Evolutionary conservation across 1,140 invertebrate species (phyloP).

Genomic region (Propsilocerus akamusi): DNA sequence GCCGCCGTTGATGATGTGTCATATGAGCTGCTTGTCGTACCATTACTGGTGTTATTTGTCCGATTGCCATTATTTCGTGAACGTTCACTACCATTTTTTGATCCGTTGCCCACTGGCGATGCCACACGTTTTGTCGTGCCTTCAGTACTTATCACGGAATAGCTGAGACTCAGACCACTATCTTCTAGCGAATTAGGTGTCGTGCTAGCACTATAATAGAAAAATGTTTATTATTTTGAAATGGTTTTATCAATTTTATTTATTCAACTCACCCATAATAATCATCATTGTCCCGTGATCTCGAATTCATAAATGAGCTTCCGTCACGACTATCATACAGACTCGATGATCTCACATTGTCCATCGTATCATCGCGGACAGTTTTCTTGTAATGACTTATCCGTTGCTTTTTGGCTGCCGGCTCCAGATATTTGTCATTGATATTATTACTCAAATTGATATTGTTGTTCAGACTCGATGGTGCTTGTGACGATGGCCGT

Average conservation of each 20-base stretch:
- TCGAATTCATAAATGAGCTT: constrained; percentile 21
- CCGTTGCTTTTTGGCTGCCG: constrained; percentile 55
- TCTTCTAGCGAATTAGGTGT: constrained; percentile 6
- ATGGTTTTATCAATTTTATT: background rate
- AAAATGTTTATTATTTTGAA: background rate
- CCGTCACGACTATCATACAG: constrained; percentile 14
- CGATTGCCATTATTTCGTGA: background rate
- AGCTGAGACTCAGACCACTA: constrained; percentile 5
- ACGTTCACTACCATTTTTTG: background rate
- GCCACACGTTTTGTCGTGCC: background rate
- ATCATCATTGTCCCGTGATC: constrained; percentile 8
- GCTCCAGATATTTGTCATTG: constrained; percentile 35
- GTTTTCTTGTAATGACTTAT: constrained; percentile 57
- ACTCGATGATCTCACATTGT: background rate
- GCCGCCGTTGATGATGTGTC: background rate
- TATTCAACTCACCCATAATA: constrained; percentile 5
- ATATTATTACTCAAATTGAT: constrained; percentile 27
- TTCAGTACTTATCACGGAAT: constrained; percentile 3
- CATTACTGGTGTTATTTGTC: background rate
- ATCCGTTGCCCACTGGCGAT: background rate
- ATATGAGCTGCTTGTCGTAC: constrained; percentile 1
- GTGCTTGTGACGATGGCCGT: constrained; percentile 13
- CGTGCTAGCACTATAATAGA: constrained; percentile 1
- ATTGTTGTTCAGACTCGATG: constrained; percentile 16
- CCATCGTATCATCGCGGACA: background rate